Evolutionary conservation across 2,797 vertebrate genomes (phyloP).

Genomic region (Momotus momota): DNA sequence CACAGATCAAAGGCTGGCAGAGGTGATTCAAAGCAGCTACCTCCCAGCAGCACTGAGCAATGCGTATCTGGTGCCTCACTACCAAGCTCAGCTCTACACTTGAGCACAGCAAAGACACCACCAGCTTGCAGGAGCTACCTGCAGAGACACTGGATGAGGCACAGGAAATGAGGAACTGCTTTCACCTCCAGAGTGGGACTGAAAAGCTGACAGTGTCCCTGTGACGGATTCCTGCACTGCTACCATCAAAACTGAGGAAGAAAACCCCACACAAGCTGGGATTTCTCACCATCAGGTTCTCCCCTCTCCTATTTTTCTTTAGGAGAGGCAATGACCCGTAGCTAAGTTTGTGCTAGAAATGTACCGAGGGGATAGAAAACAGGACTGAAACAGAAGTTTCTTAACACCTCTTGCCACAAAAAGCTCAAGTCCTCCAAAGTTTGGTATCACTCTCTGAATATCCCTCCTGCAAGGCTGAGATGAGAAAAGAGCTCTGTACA

Average conservation of each 20-base stretch:
- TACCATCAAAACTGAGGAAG: not conserved
- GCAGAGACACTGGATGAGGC: not conserved
- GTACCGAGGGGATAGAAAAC: not conserved
- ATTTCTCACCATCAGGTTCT: not conserved
- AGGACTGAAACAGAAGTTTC: not conserved
- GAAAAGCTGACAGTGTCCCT: not conserved
- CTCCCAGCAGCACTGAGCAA: not conserved
- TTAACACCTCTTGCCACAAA: not conserved
- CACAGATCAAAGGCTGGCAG: not conserved
- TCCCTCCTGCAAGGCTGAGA: not conserved
- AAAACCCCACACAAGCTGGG: rapidly evolving
- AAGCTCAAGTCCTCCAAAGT: not conserved
- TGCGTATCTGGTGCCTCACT: not conserved
- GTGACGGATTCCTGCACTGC: not conserved
- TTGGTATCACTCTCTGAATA: not conserved
- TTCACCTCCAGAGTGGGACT: not conserved
- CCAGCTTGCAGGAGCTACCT: not conserved
- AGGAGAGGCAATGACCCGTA: not conserved
- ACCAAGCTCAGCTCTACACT: not conserved
- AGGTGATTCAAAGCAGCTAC: not conserved
- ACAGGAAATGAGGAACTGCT: not conserved
- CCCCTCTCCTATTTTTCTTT: not conserved
- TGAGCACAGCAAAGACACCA: not conserved
- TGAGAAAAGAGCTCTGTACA: not conserved
- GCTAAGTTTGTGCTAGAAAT: not conserved